Base-by-base conservation (phyloP, 2,888 invertebrate genomes). In the Teleogryllus oceanicus region DNA sequence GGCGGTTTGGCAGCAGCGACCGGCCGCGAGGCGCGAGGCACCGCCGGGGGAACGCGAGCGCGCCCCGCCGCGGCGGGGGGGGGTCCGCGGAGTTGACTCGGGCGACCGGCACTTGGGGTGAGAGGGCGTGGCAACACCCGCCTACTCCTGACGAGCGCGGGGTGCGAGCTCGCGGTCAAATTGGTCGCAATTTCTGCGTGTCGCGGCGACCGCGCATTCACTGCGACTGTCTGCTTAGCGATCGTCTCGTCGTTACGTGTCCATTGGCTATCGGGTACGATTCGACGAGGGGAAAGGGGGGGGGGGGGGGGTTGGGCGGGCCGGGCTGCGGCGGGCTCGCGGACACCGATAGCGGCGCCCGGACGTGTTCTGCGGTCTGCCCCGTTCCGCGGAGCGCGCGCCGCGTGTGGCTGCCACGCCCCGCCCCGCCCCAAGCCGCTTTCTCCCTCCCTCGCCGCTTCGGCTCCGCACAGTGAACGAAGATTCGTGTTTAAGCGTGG, bases 121-220 rank as follows among this genome's bases (percentile, higher is more conserved):
- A 37, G 24, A 3, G 24, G 24, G 24, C 24, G 24, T 37, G 24
- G 24, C 24, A 37, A 37, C 24, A 2, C 24, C 24, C 24, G 24
- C 24, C 24, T 24, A 0, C 24, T 37, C 24, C 24, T 37, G 24
- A 37, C 24, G 24, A 37, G 24, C 24, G 24, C 24, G 24, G 24
- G 24, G 24, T 37, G 24, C 24, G 24, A 37, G 24, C 62, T 16
- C 62, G 62, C 62, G 62, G 62, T 62, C 62, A 62, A 62, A 62
- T 62, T 62, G 62, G 62, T 2, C 2, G 62, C 62, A 62, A 62
- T 62, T 62, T 62, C 62, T 62, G 62, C 62, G 62, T 62, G 62
- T 62, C 62, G 62, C 18, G 18, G 62, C 62, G 62, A 62, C 62
- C 62, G 62, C 62, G 62, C 62, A 62, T 62, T 62, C 62, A 62